phyloP scores from a whole-genome alignment of 2,113 vertebrate genomes.

The Alligator sinensis region DNA sequence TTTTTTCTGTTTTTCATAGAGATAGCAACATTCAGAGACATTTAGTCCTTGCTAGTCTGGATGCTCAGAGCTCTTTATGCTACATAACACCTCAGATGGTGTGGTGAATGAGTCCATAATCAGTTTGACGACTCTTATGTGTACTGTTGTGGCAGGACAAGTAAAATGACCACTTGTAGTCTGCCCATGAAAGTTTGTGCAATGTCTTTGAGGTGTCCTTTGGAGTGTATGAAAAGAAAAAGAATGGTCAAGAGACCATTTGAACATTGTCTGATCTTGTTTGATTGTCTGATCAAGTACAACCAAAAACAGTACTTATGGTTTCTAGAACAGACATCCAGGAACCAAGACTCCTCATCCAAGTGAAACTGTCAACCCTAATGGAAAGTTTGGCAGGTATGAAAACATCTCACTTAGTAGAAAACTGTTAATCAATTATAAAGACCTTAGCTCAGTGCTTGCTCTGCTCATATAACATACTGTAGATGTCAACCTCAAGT shows the following conservation, averaged over 20 bases:
- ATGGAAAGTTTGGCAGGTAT: neutral
- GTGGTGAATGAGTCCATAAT: neutral
- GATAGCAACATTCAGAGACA: neutral
- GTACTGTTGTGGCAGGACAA: neutral
- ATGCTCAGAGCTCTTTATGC: neutral
- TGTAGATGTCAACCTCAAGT: neutral
- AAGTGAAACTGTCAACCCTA: neutral
- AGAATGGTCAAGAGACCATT: neutral
- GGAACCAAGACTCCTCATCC: rapidly evolving
- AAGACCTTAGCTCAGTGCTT: neutral
- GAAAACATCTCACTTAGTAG: neutral
- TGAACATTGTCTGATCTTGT: neutral
- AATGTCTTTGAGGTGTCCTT: neutral
- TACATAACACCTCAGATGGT: neutral
- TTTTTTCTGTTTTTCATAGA: neutral
- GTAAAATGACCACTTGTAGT: neutral
- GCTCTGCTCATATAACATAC: rapidly evolving
- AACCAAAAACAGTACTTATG: neutral
- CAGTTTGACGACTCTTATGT: neutral
- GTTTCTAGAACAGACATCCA: neutral
- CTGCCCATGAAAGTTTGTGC: neutral
- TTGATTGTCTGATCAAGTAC: no score
- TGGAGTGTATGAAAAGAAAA: no score
- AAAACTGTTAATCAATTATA: neutral
- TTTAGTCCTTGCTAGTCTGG: neutral